Evolutionary conservation across 2,797 vertebrate species (phyloP).

Genomic region (Euphonia xanthogaster): DNA sequence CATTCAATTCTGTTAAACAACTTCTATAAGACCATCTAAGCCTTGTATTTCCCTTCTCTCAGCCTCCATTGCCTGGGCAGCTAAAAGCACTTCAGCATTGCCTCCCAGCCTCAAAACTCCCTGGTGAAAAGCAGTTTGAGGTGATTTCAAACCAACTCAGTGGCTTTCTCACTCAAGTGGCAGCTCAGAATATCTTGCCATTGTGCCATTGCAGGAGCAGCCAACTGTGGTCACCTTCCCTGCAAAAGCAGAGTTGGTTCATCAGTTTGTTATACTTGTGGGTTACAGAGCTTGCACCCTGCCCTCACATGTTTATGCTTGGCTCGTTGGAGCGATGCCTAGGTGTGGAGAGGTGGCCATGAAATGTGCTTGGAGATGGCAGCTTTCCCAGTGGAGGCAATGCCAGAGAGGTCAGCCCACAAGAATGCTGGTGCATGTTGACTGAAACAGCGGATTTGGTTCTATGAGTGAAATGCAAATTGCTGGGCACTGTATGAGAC

Average conservation of each 20-base stretch:
- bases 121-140: not conserved
- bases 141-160: not conserved
- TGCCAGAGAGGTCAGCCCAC: not conserved
- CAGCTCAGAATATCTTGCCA: not conserved
- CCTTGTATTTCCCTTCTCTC: not conserved
- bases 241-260: not conserved
- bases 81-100: constrained; percentile 37
- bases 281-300: not conserved
- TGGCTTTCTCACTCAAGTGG: not conserved
- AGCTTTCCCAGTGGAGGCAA: not conserved
- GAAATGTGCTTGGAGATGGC: not conserved
- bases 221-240: not conserved
- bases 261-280: not conserved
- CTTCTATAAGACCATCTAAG: not conserved
- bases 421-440: not conserved
- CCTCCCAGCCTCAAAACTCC: not conserved
- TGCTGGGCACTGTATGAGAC: not conserved
- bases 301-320: not conserved
- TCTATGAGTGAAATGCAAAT: not conserved
- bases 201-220: not conserved
- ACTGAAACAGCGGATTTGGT: not conserved
- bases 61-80: not conserved
- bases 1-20: constrained; percentile 24
- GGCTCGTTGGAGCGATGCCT: not conserved
- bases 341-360: not conserved